Evolutionary conservation across 2,797 vertebrate species (phyloP), one percentile per base, ranked within the genome.

Genomic region (Typhlichthys subterraneus): DNA sequence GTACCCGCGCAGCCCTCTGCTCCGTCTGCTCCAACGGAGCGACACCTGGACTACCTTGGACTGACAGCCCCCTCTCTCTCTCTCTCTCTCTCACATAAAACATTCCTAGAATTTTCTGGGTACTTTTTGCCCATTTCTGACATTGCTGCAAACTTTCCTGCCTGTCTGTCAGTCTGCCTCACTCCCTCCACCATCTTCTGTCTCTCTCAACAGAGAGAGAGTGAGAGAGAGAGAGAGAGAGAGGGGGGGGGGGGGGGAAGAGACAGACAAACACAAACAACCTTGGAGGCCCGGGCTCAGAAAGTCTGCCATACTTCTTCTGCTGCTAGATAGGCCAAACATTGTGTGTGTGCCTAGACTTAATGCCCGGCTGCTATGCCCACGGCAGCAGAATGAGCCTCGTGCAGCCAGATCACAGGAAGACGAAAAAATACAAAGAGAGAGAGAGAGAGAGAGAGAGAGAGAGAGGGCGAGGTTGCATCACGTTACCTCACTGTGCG

Each of bases 11-110:
- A 80, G 77, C 70, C 81, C 78, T 85, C 81, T 80, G 82, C 83
- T 84, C 87, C 83, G 87, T 89, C 89, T 89, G 69, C 85, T 86
- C 83, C 90, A 89, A 64, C 88, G 85, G 85, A 88, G 88, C 90
- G 80, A 86, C 57, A 61, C 87, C 79, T 80, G 77, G 79, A 69
- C 80, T 74, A 82, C 73, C 81, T 84, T 73, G 76, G 85, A 89
- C 85, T 87, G 80, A 68, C 79, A 76, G 74, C 80, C 60, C 14
- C 75, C 80, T 77, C 73, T 74, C 19, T 1, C 72, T 75, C 70
- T 67, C 5, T 38, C 58, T 59, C 33, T 38, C 33, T 7, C 33
- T 23, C 17, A 1, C 52, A 29, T 23, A 29, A 11, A 13, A 9
- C 29, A 12, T 53, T 19, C 50, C 63, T 42, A 63, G 62, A 70